Evolutionary conservation across 2,888 invertebrate genomes (phyloP), one percentile per base, ranked within the genome.

Genomic region (Drosophila neonasuta): DNA sequence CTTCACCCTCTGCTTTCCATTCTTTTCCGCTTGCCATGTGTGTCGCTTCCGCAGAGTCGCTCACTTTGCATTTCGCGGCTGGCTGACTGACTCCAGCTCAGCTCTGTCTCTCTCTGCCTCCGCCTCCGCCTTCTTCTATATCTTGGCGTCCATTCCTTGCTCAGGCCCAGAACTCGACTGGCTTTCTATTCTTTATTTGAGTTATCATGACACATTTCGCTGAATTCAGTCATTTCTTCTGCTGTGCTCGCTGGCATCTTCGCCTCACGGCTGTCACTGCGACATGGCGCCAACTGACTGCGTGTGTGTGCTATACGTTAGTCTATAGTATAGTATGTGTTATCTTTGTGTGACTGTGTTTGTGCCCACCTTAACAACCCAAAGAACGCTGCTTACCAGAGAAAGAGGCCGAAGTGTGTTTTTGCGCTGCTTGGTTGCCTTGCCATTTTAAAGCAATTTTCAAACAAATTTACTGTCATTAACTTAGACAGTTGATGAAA

Each of bases 211-310:
- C 87, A 83, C 83, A 87, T 83, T 83, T 83, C 86, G 85, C 71
- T 87, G 87, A 76, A 83, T 87, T 87, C 88, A 87, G 86, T 86
- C 86, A 87, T 87, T 87, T 86, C 87, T 80, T 85, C 82, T 62
- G 11, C 82, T 63, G 15, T 51, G 77, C 63, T 79, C 66, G 57
- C 62, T 66, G 67, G 74, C 87, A 66, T 86, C 83, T 82, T 85
- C 79, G 66, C 82, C 73, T 69, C 67, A 79, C 68, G 86, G 69
- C 87, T 87, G 81, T 87, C 81, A 82, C 69, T 68, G 71, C 86
- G 77, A 79, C 86, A 80, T 82, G 81, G 81, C 81, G 81, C 81
- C 87, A 59, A 55, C 59, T 58, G 71, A 70, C 68, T 68, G 45
- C 62, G 52, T 58, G 50, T 71, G 45, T 72, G 44, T 20, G 15